A percentile compares a stretch with the other conserved stretches of the same genome.
These are phyloP conservation scores for Philhelius pedissequus DNA, from an alignment of 2,888 invertebrate species.

Conservation along the genomic window DNA sequence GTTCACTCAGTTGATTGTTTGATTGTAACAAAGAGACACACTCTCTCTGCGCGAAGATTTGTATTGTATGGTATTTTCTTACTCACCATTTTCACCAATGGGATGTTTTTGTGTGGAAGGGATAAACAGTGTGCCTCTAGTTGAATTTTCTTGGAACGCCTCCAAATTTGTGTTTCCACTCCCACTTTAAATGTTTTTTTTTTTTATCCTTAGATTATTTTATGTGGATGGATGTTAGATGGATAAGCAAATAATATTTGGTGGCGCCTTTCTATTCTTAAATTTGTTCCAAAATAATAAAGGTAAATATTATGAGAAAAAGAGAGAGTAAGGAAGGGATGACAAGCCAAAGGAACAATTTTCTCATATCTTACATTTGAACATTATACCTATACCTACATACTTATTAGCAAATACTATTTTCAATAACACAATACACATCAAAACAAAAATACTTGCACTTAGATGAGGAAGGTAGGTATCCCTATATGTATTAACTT, in stretches of 20 bases:
- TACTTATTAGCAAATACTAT: no score
- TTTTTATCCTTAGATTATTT: neutral
- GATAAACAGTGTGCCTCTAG: conserved; percentile 4
- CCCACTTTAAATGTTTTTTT: conserved; percentile 3
- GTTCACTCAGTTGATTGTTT: conserved; percentile 3
- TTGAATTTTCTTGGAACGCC: conserved; percentile 57
- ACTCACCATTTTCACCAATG: conserved; percentile 49
- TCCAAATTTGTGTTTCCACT: conserved; percentile 42
- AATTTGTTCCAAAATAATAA: neutral
- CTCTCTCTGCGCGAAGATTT: conserved; percentile 39
- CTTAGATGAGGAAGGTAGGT: no score
- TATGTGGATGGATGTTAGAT: neutral
- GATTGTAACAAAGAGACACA: neutral
- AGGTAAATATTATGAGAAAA: neutral
- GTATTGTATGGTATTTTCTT: neutral
- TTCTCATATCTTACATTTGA: no score
- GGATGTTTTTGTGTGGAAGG: conserved; percentile 47
- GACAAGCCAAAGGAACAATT: neutral
- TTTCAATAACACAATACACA: neutral
- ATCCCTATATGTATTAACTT: no score
- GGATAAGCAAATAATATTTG: neutral
- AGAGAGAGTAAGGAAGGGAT: neutral
- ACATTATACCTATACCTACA: no score
- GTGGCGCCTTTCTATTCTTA: neutral
- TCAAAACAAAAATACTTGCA: no score